Evolutionary conservation across 2,113 vertebrate species (phyloP), one percentile per base, ranked within the genome.

Genomic region (Planiliza haematocheilus): DNA sequence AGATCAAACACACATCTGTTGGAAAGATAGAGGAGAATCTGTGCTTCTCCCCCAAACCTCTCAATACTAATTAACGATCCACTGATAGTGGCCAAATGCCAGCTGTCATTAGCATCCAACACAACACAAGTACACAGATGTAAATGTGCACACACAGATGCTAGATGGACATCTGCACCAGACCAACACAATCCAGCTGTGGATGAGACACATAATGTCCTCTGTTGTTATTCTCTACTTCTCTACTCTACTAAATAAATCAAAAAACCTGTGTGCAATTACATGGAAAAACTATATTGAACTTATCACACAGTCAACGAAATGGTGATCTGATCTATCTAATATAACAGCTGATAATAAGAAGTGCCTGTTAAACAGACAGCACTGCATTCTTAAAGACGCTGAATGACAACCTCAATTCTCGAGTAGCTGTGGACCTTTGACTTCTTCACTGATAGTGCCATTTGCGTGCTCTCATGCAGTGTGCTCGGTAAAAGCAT

Each of bases 11-110:
- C 77, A 84, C 90, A 89, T 89, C 92, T 93, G 92, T 84, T 90
- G 82, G 53, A 38, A 43, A 86, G 89, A 63, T 85, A 88, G 84
- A 84, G 90, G 87, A 79, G 84, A 90, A 89, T 90, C 53, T 77
- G 85, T 76, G 34, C 83, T 68, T 88, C 84, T 74, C 48, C 55
- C 90, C 77, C 80, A 93, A 92, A 91, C 93, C 94, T 94, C 92
- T 91, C 89, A 94, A 88, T 91, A 95, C 91, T 91, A 93, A 93
- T 93, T 93, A 95, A 92, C 93, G 81, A 84, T 85, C 89, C 91
- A 86, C 89, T 83, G 82, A 88, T 84, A 77, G 85, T 86, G 79
- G 66, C 88, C 78, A 90, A 81, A 89, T 91, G 91, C 91, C 92
- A 93, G 89, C 83, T 88, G 87, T 84, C 88, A 92, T 91, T 90